Percentiles rank a stretch among this genome's conserved stretches.
phyloP scores from a whole-genome alignment of 2,888 invertebrate species.

The Troglohyphantes excavatus region DNA sequence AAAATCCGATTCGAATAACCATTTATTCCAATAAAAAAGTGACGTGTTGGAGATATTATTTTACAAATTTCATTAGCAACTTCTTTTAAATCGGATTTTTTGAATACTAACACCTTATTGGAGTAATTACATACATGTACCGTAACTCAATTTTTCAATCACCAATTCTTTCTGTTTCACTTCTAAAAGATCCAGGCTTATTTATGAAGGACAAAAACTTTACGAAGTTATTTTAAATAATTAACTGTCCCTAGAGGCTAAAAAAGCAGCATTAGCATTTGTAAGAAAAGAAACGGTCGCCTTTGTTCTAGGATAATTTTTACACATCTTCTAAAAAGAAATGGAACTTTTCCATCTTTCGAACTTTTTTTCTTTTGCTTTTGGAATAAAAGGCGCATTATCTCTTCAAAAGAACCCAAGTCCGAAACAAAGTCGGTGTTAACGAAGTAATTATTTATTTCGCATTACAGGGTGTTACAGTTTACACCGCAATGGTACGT shows the following conservation, averaged over 20 bases:
- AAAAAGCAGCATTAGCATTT: conserved; percentile 14
- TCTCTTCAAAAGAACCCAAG: conserved; percentile 8
- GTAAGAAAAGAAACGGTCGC: not conserved
- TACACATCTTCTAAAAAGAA: conserved; percentile 12
- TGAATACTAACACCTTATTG: not conserved
- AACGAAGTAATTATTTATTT: conserved; percentile 42
- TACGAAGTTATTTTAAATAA: conserved; percentile 43
- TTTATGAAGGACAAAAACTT: conserved; percentile 26
- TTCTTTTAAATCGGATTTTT: not conserved
- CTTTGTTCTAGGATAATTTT: conserved; percentile 25
- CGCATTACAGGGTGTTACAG: not conserved
- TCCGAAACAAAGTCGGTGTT: conserved; percentile 48
- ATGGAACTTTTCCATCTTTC: conserved; percentile 11
- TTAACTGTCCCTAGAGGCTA: conserved; percentile 18
- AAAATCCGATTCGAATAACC: too few species aligned
- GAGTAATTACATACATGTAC: conserved; percentile 4
- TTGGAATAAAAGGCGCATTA: conserved; percentile 18
- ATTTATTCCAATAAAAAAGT: too few species aligned
- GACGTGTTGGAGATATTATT: not conserved
- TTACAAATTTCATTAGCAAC: not conserved
- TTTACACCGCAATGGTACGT: conserved; percentile 1
- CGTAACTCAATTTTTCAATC: conserved; percentile 17
- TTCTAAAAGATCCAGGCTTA: conserved; percentile 8
- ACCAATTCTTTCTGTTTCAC: conserved; percentile 11
- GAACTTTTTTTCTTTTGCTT: conserved; percentile 6